phyloP scores from a whole-genome alignment of 92 coral and sea anemone genomes.

The Chrysogorgia sp. region DNA sequence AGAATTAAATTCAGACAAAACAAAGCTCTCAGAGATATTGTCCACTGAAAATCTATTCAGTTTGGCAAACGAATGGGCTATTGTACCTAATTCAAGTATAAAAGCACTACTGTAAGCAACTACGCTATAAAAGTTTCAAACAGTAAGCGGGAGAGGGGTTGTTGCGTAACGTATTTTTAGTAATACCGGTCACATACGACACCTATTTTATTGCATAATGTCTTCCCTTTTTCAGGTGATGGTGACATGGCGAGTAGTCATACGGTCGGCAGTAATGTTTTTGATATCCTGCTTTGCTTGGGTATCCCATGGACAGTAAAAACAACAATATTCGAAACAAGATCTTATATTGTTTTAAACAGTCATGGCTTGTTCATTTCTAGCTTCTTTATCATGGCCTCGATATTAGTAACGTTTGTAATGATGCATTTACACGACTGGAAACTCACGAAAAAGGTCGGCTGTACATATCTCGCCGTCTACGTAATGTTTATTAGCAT shows the following conservation, averaged over 20 bases:
- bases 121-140: no score
- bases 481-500: constrained; percentile 85
- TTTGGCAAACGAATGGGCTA: no score
- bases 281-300: constrained; percentile 89
- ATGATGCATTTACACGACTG: constrained; percentile 86
- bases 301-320: constrained; percentile 98
- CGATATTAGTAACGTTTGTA: constrained; percentile 80
- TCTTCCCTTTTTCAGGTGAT: constrained; percentile 65
- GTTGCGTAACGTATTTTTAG: no score
- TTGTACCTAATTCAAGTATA: no score
- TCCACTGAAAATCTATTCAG: no score
- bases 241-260: constrained; percentile 99
- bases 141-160: no score
- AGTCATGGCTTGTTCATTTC: constrained; percentile 96
- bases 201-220: no score
- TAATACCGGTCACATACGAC: no score
- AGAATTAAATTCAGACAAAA: no score
- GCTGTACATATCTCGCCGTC: constrained; percentile 78
- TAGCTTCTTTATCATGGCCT: constrained; percentile 92
- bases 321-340: constrained; percentile 86
- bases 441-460: constrained; percentile 85
- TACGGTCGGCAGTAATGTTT: constrained; percentile 97
- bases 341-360: constrained; percentile 86
- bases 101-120: no score
- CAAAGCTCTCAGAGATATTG: no score